Evolutionary conservation across 1,140 invertebrate species (phyloP), one percentile per base, ranked within the genome.

Genomic region (Amyelois transitella): DNA sequence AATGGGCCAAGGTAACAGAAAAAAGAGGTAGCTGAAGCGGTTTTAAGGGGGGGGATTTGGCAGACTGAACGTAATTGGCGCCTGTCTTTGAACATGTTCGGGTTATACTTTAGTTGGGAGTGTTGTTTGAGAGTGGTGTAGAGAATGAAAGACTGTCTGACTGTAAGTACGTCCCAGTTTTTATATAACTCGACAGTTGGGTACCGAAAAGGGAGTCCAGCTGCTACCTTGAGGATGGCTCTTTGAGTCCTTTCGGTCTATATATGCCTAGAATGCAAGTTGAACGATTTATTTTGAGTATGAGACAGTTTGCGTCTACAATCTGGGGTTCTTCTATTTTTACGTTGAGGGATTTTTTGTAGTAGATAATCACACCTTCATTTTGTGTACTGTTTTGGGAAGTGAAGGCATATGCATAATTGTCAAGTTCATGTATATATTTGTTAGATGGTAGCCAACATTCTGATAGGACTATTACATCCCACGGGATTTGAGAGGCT

Each of bases 361-460:
- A 58, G 20, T 62, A 62, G 8, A 56, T 44, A 6, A 53, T 32
- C n/a, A 56, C 51, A 1, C 59, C 59, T 21, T 62, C 59, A 10
- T 62, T 62, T 51, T 62, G 55, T 2, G 45, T 45, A 2, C 50
- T 57, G 19, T 62, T 24, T 7, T 1, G 14, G 0, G 50, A 21
- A 17, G 60, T 56, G 18, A 10, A 17, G 7, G 14, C 21, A 6
- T 21, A 53, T 3, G 18, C 14, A n/a, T 62, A 62, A 1, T 47
- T 51, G 1, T 53, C 21, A 1, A 62, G 10, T 4, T 6, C 12
- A 2, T 51, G 57, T 19, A 54, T 49, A 12, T 54, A 19, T 18
- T 43, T 51, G 2, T 25, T 12, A 8, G 51, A 28, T n/a, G 6
- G 6, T 1, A 57, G 22, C 60, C 54, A 57, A 25, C 60, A 62